phyloP scores from a whole-genome alignment of 1,140 invertebrate genomes.

The Camponotus pennsylvanicus region DNA sequence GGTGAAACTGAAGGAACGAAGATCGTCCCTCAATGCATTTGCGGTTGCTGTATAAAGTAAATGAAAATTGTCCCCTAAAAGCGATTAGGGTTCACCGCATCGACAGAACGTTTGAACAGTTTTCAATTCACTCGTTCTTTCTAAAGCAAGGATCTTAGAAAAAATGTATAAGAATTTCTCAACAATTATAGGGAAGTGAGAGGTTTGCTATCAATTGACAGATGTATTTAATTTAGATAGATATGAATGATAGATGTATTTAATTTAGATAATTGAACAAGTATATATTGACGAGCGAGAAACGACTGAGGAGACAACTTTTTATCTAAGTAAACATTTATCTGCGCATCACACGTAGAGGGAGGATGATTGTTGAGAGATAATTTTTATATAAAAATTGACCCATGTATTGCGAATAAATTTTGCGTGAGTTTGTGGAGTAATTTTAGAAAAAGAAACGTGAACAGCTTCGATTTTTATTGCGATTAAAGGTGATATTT shows the following conservation, averaged over 20 bases:
- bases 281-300: no score
- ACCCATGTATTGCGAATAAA: neutral
- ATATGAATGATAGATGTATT: neutral
- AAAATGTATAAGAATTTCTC: neutral
- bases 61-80: constrained; percentile 28
- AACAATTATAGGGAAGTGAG: neutral
- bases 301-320: neutral
- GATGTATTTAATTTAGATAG: neutral
- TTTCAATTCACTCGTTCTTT: neutral
- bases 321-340: neutral
- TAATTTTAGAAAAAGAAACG: neutral
- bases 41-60: constrained; percentile 14
- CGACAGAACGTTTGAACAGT: neutral
- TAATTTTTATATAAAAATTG: no score
- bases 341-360: no score
- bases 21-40: constrained; percentile 38
- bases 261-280: neutral
- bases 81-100: constrained; percentile 15
- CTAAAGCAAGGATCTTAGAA: neutral
- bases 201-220: neutral
- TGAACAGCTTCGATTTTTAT: neutral
- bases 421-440: no score
- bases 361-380: no score
- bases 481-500: neutral
- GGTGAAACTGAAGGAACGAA: constrained; percentile 46